Base-by-base conservation (phyloP, 2,888 invertebrate genomes). In the Lagria hirta region DNA sequence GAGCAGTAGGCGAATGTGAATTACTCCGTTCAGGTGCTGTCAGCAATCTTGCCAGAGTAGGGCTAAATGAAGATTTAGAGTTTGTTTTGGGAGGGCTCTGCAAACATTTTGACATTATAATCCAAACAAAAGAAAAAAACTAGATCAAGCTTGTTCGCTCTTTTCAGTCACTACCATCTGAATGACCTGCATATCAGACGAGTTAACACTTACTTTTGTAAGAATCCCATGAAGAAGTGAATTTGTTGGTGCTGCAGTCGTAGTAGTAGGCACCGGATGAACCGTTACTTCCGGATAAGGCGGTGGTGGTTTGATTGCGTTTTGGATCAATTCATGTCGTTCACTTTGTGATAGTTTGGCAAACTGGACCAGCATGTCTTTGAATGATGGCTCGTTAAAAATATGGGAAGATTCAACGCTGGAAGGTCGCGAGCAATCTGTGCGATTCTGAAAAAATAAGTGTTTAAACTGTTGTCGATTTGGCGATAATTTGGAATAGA, bases 251-350 rank as follows among this genome's bases (percentile, higher is more conserved):
- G 46, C 36, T 7, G 30, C 76, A 3, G 61, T 55, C 13, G 64
- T 60, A 6, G 68, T 58, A 3, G 63, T 57, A 18, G 74, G 73
- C 37, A 88, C 87, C 0, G 88, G 87, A 62, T 87, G 81, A 11
- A 88, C 75, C 2, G 87, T 88, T 28, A 88, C 87, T 70, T 88
- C 88, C 0, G 87, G 87, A 72, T 86, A 86, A 32, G 81, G 83
- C 29, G 81, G 83, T 4, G 82, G 80, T 2, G 78, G 78, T 36
- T 78, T 70, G 18, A 64, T 60, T 2, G 65, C 61, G 34, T 65
- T 65, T 41, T 68, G 66, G 12, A 70, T 58, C 4, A 70, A 49
- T 50, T 70, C 71, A 28, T 69, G 62, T 20, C 65, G 54, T 56
- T 73, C 79, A 73, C 75, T 66, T 74, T 81, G 48, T 26, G 78